Percentiles rank a stretch among this genome's conserved stretches.
These are phyloP conservation scores for Steromphala cineraria DNA, from an alignment of 2,888 invertebrate genomes.

Conservation along the genomic window DNA sequence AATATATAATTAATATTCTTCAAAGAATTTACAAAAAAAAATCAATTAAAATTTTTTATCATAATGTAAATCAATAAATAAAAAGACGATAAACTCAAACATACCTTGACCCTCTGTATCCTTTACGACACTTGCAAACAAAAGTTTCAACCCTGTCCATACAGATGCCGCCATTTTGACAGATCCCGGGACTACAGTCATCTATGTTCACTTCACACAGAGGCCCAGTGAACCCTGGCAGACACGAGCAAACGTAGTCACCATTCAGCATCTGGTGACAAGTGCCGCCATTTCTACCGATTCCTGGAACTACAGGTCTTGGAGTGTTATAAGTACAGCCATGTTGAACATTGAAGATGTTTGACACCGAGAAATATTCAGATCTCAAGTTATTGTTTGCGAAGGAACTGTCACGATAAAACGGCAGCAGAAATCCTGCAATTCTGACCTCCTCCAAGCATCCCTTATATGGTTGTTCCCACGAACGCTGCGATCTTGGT, in stretches of 20 bases:
- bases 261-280: slow-evolving; percentile 65
- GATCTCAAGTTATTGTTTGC: slow-evolving; percentile 53
- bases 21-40: too few species aligned
- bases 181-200: slow-evolving; percentile 86
- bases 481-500: neutral
- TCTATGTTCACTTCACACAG: slow-evolving; percentile 80
- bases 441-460: slow-evolving; percentile 92
- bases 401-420: slow-evolving; percentile 81
- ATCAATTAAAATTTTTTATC: too few species aligned
- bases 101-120: slow-evolving; percentile 61
- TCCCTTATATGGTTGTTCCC: slow-evolving; percentile 80
- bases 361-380: slow-evolving; percentile 42
- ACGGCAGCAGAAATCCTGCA: slow-evolving; percentile 88
- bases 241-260: slow-evolving; percentile 64
- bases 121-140: slow-evolving; percentile 60
- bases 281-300: slow-evolving; percentile 83
- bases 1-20: too few species aligned
- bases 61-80: too few species aligned
- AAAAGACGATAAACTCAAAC: slow-evolving; percentile 22
- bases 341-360: neutral
- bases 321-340: neutral
- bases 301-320: slow-evolving; percentile 33
- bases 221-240: slow-evolving; percentile 55
- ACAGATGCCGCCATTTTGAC: slow-evolving; percentile 58
- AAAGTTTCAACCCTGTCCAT: slow-evolving; percentile 50